Base-by-base conservation (phyloP, 2,113 vertebrate genomes). In the Pterocles orientalis region DNA sequence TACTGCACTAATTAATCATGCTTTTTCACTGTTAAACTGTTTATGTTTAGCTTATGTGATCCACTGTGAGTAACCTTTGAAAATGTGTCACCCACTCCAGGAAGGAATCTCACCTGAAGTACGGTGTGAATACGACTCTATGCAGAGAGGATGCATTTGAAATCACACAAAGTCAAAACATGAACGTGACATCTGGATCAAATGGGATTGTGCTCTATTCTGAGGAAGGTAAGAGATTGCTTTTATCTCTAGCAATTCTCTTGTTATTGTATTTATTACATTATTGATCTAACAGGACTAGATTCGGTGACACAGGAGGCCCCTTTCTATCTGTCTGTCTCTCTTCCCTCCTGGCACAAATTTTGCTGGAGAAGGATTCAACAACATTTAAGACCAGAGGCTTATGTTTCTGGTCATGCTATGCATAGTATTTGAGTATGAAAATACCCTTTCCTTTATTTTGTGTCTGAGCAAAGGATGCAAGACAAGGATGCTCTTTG, bases 211-310 rank as follows among this genome's bases (percentile, higher is more conserved):
- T 80, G 41, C 69, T 95, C 36, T 73, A 95, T 90, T 96, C 95
- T 33, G 97, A 92, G 39, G 91, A 98, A 97, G 97, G 98, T 98
- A 92, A 86, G 56, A 79, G 17, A 54, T 71, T 43, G 20, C 18
- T 72, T 73, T 39, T 57, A 29, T 36, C 5, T 68, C 72, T 75
- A 81, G 14, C 23, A 56, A 54, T 70, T 34, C 41, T 70, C 16
- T 73, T 88, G 33, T 57, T 80, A 34, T 9, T 64, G 4, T 54
- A 33, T 90, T 71, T 75, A 51, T 87, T 48, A 2, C 41, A 31
- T 77, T 81, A 36, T 21, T 71, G 33, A 10, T 65, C 10, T 48
- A 73, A 62, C 29, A 18, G 41, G 33, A 47, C 16, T 51, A 64
- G 15, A 75, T 51, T 82, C 39, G 19, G 23, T 48, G 31, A 24